Evolutionary conservation across 1,140 invertebrate species (phyloP).

Genomic region (Euwallacea similis): DNA sequence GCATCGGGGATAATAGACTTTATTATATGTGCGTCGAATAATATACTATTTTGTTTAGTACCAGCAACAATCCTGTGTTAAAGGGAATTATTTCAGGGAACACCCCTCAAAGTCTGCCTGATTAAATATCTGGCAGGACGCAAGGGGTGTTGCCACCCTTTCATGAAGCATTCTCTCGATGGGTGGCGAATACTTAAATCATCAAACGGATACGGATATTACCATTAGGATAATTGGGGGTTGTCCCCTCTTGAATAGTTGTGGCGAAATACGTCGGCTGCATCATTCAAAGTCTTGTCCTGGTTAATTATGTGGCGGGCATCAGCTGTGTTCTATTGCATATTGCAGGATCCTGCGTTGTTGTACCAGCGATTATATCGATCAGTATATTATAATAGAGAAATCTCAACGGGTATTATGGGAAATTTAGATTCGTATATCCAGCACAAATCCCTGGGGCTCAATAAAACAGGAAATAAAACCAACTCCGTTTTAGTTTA

Average conservation of each 20-base stretch:
- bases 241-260: slow-evolving; percentile 37
- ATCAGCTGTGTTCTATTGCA: neutral
- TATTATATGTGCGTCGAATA: no score
- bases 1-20: no score
- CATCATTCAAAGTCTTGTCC: slow-evolving; percentile 30
- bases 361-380: no score
- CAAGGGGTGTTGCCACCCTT: slow-evolving; percentile 36
- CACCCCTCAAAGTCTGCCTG: slow-evolving; percentile 16
- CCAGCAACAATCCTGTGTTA: neutral
- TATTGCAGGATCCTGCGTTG: no score
- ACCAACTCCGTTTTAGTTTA: slow-evolving; percentile 3
- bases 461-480: no score
- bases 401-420: no score
- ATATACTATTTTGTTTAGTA: no score
- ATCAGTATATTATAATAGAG: no score
- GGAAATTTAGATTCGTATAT: no score
- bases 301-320: slow-evolving; percentile 30
- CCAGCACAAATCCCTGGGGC: no score
- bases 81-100: neutral
- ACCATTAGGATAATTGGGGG: slow-evolving; percentile 47
- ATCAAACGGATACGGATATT: slow-evolving; percentile 48
- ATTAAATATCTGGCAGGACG: slow-evolving; percentile 44
- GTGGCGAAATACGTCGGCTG: slow-evolving; percentile 25
- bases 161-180: slow-evolving; percentile 26
- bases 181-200: slow-evolving; percentile 43